Conservation (phyloP, 2,113 vertebrate species). For the Recurvirostra avosetta region DNA sequence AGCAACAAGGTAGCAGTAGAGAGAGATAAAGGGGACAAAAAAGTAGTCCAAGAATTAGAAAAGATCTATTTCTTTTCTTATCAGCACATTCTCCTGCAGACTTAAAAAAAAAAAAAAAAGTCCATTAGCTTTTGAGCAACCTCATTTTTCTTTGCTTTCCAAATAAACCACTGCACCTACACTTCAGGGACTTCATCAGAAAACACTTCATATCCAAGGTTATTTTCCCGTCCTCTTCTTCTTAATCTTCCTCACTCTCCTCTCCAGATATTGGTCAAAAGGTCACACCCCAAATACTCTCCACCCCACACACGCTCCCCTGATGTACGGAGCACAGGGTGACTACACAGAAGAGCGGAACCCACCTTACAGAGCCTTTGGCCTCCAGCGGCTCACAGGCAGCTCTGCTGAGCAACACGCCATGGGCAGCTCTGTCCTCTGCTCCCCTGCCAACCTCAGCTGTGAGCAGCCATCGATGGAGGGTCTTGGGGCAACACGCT, state of each 20-base stretch:
- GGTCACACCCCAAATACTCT: neutral
- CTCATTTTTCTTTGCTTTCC: conserved; percentile 72
- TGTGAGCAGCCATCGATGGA: too few species aligned
- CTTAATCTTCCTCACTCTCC: neutral
- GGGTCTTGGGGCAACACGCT: too few species aligned
- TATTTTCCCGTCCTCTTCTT: neutral
- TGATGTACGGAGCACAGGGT: neutral
- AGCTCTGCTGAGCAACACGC: neutral
- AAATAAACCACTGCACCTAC: conserved; percentile 61
- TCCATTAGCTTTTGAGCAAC: conserved; percentile 62
- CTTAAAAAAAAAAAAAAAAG: neutral
- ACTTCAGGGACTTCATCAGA: neutral
- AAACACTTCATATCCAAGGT: neutral
- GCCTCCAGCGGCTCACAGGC: neutral
- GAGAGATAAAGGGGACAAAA: conserved; percentile 53
- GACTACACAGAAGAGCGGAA: neutral
- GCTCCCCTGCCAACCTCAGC: neutral
- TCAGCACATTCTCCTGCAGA: conserved; percentile 57
- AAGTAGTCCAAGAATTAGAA: conserved; percentile 61
- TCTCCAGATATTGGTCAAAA: neutral
- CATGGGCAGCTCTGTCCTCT: neutral
- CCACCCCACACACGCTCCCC: neutral
- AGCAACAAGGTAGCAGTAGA: conserved; percentile 12
- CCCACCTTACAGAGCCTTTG: neutral
- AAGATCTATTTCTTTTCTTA: conserved; percentile 68